A percentile compares a stretch with the other conserved stretches of the same genome.
Conservation (phyloP, 1,140 invertebrate species). For the Condylostylus longicornis region DNA sequence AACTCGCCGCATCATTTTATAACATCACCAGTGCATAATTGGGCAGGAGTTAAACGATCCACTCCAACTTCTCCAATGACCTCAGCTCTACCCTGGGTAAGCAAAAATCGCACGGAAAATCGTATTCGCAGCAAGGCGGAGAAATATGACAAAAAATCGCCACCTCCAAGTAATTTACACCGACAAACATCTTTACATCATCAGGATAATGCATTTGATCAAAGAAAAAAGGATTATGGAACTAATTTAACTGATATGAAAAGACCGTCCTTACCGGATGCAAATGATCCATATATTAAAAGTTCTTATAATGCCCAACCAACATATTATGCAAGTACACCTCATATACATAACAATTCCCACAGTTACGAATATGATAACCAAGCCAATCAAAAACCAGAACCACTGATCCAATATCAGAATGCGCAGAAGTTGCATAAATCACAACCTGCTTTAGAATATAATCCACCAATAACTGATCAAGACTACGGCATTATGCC, state of each 20-base stretch:
- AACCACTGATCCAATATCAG: constrained; percentile 4
- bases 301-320: background rate
- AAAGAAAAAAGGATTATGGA: too few relatives aligned
- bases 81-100: constrained; percentile 1
- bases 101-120: background rate
- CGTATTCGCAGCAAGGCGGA: constrained; percentile 19
- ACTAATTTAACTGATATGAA: too few relatives aligned
- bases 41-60: too few relatives aligned
- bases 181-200: background rate
- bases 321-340: background rate
- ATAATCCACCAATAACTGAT: constrained; percentile 13
- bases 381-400: background rate
- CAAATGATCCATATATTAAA: constrained; percentile 16
- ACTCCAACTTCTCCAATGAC: too few relatives aligned
- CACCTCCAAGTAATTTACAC: constrained; percentile 6
- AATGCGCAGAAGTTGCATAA: background rate
- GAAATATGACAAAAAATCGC: constrained; percentile 22
- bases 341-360: constrained; percentile 1
- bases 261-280: constrained; percentile 26
- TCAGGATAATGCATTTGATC: too few relatives aligned
- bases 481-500: constrained; percentile 23
- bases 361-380: background rate
- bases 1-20: background rate
- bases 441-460: constrained; percentile 10
- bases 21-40: too few relatives aligned